These are phyloP conservation scores for Columba janthina DNA, from an alignment of 2,113 vertebrate species.

Conservation along the genomic window DNA sequence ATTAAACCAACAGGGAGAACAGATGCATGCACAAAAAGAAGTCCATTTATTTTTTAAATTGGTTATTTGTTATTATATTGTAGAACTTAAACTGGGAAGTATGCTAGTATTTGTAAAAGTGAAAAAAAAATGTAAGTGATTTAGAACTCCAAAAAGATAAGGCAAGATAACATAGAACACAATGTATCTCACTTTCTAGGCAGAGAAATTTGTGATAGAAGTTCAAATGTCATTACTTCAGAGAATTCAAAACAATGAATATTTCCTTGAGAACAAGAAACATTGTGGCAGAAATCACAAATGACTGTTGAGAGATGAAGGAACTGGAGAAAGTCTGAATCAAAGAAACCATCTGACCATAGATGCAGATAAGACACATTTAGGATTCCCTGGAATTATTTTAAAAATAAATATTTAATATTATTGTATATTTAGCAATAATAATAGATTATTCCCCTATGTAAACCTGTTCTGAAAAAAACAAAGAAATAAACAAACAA, in stretches of 20 bases:
- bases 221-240: background rate
- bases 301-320: background rate
- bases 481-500: no score
- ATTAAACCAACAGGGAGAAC: background rate
- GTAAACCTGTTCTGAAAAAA: background rate
- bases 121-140: background rate
- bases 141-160: background rate
- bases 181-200: background rate
- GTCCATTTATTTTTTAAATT: background rate
- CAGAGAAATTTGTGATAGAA: background rate
- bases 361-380: no score
- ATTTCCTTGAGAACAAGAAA: background rate
- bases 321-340: background rate
- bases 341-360: background rate
- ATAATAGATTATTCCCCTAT: no score
- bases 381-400: no score
- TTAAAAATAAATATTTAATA: no score
- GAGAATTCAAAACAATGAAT: background rate
- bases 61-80: background rate
- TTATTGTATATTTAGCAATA: no score
- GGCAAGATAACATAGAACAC: background rate
- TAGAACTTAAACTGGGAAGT: background rate
- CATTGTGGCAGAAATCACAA: background rate
- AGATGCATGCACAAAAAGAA: background rate
- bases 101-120: background rate